Evolutionary conservation across 2,888 invertebrate species (phyloP).

Genomic region (Nemurella pictetii): DNA sequence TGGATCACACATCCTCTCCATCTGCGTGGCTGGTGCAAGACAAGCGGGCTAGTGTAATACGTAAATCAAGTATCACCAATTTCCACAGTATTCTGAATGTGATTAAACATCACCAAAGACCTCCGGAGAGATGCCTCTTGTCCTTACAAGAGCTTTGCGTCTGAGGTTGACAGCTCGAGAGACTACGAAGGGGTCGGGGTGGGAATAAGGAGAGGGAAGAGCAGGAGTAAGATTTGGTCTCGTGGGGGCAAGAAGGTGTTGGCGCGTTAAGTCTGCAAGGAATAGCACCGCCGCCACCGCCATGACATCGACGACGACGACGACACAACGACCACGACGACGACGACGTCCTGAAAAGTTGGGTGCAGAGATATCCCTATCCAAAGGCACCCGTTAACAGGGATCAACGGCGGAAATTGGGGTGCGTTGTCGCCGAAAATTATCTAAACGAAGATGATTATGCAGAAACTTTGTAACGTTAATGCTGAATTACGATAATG

Average conservation of each 20-base stretch:
- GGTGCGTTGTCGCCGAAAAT: neutral
- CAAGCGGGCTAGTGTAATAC: neutral
- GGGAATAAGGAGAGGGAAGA: neutral
- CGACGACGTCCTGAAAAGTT: neutral
- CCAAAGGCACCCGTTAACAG: neutral
- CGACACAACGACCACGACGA: neutral
- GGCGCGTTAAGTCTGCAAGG: constrained; percentile 17
- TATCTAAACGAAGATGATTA: neutral
- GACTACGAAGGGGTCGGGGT: neutral
- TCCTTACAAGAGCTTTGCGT: constrained; percentile 8
- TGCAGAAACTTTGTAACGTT: neutral
- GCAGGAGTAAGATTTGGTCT: neutral
- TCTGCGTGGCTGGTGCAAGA: neutral
- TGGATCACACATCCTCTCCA: neutral
- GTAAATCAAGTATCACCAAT: constrained; percentile 12
- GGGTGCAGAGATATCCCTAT: neutral
- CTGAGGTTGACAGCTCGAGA: constrained; percentile 2
- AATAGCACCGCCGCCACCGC: neutral
- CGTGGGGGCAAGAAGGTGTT: constrained; percentile 14
- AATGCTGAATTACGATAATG: neutral
- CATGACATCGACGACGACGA: neutral
- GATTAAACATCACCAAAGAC: constrained; percentile 12
- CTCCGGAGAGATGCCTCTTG: constrained; percentile 11
- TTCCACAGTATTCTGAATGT: constrained; percentile 1
- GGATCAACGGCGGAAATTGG: neutral